These are phyloP conservation scores for Catharus ustulatus DNA, from an alignment of 2,797 vertebrate genomes.

Conservation along the genomic window DNA sequence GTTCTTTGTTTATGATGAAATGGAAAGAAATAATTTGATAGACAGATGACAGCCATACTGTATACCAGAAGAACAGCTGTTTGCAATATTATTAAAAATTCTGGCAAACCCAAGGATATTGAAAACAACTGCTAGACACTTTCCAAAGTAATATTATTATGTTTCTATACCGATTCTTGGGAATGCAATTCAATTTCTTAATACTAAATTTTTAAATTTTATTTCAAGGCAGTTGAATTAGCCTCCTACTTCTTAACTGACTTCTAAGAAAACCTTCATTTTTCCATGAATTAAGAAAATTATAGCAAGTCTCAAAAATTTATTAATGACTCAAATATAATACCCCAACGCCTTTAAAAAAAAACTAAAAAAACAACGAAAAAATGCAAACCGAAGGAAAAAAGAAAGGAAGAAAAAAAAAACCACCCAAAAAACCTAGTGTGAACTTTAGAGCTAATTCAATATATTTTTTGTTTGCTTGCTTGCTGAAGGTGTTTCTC, in stretches of 20 bases:
- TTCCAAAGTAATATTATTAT: not conserved
- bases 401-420: not conserved
- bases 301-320: not conserved
- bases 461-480: not conserved
- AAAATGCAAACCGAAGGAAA: not conserved
- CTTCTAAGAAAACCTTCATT: not conserved
- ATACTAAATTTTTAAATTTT: not conserved
- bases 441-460: not conserved
- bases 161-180: not conserved
- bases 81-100: conserved; percentile 1
- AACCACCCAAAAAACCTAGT: not conserved
- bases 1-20: conserved; percentile 18
- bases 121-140: conserved; percentile 20
- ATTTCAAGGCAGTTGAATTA: not conserved
- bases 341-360: not conserved
- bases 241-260: not conserved
- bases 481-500: not conserved
- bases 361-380: not conserved
- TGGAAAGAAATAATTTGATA: not conserved
- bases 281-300: not conserved
- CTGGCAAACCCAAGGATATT: not conserved
- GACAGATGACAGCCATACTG: conserved; percentile 18
- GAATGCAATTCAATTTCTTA: not conserved
- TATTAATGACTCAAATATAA: not conserved
- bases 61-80: conserved; percentile 36